Evolutionary conservation across 2,888 invertebrate species (phyloP).

Genomic region (Serripes groenlandicus): DNA sequence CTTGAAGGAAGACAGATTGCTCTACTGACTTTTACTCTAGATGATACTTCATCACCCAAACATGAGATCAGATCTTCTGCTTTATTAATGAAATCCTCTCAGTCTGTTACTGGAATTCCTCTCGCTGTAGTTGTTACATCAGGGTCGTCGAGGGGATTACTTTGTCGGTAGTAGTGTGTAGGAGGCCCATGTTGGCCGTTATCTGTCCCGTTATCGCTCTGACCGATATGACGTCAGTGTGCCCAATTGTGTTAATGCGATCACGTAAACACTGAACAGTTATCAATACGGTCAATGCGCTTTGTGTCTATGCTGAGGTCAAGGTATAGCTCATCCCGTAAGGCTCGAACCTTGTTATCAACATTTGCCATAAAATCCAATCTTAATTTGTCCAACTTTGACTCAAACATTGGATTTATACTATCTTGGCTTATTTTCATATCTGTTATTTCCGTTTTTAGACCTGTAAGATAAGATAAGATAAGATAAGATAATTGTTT

Average conservation of each 20-base stretch:
- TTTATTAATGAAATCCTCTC: neutral
- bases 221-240: neutral
- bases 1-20: constrained; percentile 5
- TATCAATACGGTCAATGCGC: constrained; percentile 35
- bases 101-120: no score
- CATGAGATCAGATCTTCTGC: neutral
- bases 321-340: constrained; percentile 32
- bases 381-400: constrained; percentile 31
- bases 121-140: no score
- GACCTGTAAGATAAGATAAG: no score
- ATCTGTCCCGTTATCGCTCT: neutral
- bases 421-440: constrained; percentile 23
- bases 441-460: constrained; percentile 15
- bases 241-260: neutral
- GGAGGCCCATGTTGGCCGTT: neutral
- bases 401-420: constrained; percentile 18
- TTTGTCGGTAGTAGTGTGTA: no score
- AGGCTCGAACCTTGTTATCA: constrained; percentile 25
- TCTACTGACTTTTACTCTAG: constrained; percentile 9
- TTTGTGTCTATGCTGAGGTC: constrained; percentile 18
- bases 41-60: constrained; percentile 18
- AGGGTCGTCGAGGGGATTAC: no score
- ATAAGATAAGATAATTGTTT: no score
- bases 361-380: constrained; percentile 34
- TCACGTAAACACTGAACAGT: constrained; percentile 34